Evolutionary conservation across 2,113 vertebrate species (phyloP), one percentile per base, ranked within the genome.

Genomic region (Bubo blakistoni): DNA sequence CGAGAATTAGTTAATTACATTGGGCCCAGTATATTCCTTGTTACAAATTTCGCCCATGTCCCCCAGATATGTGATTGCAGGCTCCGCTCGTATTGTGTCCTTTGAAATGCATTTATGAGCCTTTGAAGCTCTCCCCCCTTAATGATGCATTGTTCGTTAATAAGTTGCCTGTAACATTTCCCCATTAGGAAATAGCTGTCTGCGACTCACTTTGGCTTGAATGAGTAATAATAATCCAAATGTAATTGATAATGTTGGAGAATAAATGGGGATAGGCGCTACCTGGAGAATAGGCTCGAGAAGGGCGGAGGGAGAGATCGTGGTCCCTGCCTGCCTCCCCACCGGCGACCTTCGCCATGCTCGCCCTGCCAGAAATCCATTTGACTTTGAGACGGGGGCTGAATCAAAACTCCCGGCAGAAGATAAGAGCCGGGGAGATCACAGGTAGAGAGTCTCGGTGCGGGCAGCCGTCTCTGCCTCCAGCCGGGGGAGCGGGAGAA

Each of bases 41-140:
- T 97, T 70, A 95, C 80, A 69, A 91, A 95, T 97, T 95, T 97
- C 49, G 92, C 93, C 95, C 92, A 21, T 94, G 93, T 97, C 96
- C 95, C 93, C 94, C 96, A 96, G 97, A 97, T 81, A 95, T 51
- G 89, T 20, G 51, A 58, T 72, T 73, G 92, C 93, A 76, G 93
- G 91, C 78, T 79, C 93, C 5, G 7, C 94, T 95, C 10, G 8
- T 84, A 81, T 93, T 88, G 95, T 97, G 84, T 95, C 96, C 96
- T 97, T 96, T 96, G 94, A 97, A 97, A 97, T 17, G 81, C 94
- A 2, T 88, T 70, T 44, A 71, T 13, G 72, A 97, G 96, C 92
- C 97, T 97, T 96, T 97, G 97, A 97, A 96, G 96, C 94, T 95
- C 92, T 96, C 91, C 89, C 96, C 94, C 90, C 71, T 97, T 97